phyloP scores from a whole-genome alignment of 2,888 invertebrate genomes.

The Andrena chrysosceles region DNA sequence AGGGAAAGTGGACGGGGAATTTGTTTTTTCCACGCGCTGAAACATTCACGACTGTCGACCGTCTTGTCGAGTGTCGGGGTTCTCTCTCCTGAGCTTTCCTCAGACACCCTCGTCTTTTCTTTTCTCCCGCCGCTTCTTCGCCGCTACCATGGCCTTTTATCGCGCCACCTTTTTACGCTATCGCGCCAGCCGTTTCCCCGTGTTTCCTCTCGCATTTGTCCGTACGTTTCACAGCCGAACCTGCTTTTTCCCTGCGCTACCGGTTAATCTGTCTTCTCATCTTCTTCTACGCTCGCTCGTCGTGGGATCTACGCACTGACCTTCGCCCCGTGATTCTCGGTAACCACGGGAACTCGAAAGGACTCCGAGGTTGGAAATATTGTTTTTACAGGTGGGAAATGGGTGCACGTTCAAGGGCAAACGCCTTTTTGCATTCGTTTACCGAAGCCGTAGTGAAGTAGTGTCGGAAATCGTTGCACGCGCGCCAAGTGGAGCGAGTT shows the following conservation, averaged over 20 bases:
- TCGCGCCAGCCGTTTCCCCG: conserved; percentile 31
- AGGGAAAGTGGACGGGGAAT: conserved; percentile 53
- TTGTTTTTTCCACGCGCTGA: conserved; percentile 67
- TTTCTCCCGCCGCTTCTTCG: conserved; percentile 53
- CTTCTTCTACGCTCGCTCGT: neutral
- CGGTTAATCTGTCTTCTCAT: conserved; percentile 39
- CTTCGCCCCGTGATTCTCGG: neutral
- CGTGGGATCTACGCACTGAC: conserved; percentile 10
- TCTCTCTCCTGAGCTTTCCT: conserved; percentile 43
- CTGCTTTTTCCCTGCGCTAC: conserved; percentile 10
- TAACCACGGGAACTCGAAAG: neutral
- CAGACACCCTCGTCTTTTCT: conserved; percentile 41
- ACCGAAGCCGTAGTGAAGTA: neutral
- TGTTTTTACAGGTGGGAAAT: neutral
- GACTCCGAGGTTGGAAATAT: neutral
- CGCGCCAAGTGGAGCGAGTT: conserved; percentile 12
- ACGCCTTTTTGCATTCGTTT: conserved; percentile 2
- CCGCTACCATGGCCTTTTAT: conserved; percentile 57
- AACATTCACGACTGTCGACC: conserved; percentile 72
- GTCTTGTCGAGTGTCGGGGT: conserved; percentile 52
- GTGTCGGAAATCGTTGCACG: conserved; percentile 31
- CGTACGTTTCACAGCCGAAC: conserved; percentile 13
- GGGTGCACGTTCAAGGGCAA: neutral
- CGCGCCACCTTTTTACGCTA: conserved; percentile 46
- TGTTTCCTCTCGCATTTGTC: conserved; percentile 9